Base-by-base conservation (phyloP, 2,797 vertebrate species). In the Spinus olivaceus region DNA sequence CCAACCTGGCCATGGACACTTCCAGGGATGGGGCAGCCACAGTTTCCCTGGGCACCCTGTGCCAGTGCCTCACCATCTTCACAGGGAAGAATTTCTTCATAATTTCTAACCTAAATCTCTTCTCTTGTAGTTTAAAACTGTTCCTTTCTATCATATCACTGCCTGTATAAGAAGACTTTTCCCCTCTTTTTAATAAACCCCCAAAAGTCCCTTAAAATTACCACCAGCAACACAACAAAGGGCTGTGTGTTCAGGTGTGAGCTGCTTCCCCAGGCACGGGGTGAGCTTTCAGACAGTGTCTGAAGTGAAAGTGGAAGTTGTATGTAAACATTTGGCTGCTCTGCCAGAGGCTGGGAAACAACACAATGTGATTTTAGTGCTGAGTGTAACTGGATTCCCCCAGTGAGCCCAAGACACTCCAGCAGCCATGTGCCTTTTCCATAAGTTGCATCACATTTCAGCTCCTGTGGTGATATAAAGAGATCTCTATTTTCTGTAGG, bases 81-180 rank as follows among this genome's bases (percentile, higher is more conserved):
- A 35, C 27, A 37, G 7, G 7, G 14, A 54, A 42, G 0, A 60
- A 60, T 37, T 66, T 42, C 1, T 60, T 49, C 0, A 0, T 42
- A 21, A 66, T 66, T 42, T 72, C 41, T 65, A 11, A 35, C 18
- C 4, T 13, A n/a, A 84, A 71, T 47, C 5, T 37, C 60, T 33
- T 33, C 18, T 54, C 4, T 60, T 78, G 42, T 47, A 60, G 20
- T 54, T 90, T 37, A 47, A 66, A 90, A 24, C 11, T 42, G 4
- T n/a, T 24, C 20, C 23, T 16, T 3, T 53, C 35, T 37, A 23
- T 41, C 46, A 6, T 14, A 41, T 41, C 18, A 51, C 30, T 53
- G 12, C 33, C 33, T 59, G 8, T 25, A 9, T 37, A n/a, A 53
- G 35, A 84, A 47, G 32, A 42, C 2, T 39, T 5, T 32, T 51